Evolutionary conservation across 2,113 vertebrate genomes (phyloP), one percentile per base, ranked within the genome.

Genomic region (Oncorhynchus kisutch): DNA sequence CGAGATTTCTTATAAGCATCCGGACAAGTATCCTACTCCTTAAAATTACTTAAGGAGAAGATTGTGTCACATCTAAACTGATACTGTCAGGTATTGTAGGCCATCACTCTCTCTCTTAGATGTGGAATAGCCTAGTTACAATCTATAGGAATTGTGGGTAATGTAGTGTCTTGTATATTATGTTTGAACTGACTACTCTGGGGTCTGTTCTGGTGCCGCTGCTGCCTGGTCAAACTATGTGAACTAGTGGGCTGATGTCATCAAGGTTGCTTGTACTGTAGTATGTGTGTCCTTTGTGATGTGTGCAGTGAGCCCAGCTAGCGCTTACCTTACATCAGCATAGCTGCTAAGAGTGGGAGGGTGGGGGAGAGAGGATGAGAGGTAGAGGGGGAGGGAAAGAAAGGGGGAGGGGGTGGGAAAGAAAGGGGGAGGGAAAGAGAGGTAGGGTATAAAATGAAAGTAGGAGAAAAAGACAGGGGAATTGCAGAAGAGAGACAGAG

Each of bases 261-360:
- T 67, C 65, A 67, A 29, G 65, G 27, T 67, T 67, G 27, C 27
- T 12, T 67, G 27, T 14, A 45, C 39, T 12, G 39, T 45, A 45
- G 39, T 45, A 14, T 54, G 51, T 79, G 74, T 75, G 77, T 74
- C 67, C 62, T 71, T 60, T 31, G 77, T 77, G 72, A 67, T 57
- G 67, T 59, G 59, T 74, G 54, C 1, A 48, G 76, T 81, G 64
- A 66, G 65, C 68, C 5, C 6, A 14, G 18, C 60, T 64, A 16
- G n/a, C 78, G 1, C 60, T 86, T 91, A 87, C 91, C 88, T 91
- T 34, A 80, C 91, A 91, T 84, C 84, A 74, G 75, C 85, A 77
- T 87, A 85, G 85, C 89, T 89, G 83, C 86, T 85, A 84, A 78
- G 22, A 48, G n/a, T n/a, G 25, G 67, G 29, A 75, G 45, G 31